These are phyloP conservation scores for Drosophila sulfurigaster DNA, from an alignment of 1,140 invertebrate genomes.

Conservation along the genomic window DNA sequence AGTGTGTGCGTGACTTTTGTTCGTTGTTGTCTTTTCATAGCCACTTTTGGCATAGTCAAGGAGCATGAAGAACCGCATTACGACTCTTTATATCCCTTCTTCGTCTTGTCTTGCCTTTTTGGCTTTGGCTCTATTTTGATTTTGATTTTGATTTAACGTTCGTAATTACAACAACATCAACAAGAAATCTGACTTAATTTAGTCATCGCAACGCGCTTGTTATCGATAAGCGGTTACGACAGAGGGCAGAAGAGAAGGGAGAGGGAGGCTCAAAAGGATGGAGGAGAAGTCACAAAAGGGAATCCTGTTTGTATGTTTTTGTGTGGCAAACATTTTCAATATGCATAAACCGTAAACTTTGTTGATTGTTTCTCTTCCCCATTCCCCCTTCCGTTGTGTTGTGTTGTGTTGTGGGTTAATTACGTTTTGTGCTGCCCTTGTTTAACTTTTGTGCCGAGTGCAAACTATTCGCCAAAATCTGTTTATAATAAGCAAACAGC, in stretches of 20 bases:
- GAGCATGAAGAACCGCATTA: slow-evolving; percentile 37
- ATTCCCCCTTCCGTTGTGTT: neutral
- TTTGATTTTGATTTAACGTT: slow-evolving; percentile 73
- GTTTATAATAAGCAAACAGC: slow-evolving; percentile 29
- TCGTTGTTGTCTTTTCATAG: slow-evolving; percentile 48
- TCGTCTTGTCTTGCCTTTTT: neutral
- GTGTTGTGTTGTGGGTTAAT: slow-evolving; percentile 23
- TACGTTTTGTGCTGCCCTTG: slow-evolving; percentile 8
- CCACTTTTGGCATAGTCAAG: slow-evolving; percentile 37
- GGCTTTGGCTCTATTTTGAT: slow-evolving; percentile 18
- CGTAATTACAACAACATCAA: slow-evolving; percentile 48
- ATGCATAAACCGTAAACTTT: slow-evolving; percentile 44
- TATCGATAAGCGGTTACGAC: slow-evolving; percentile 52
- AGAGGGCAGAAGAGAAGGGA: neutral
- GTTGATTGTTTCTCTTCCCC: slow-evolving; percentile 20
- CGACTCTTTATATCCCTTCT: slow-evolving; percentile 18
- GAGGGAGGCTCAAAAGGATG: neutral
- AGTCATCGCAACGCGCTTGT: slow-evolving; percentile 73
- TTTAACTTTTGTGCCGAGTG: slow-evolving; percentile 20
- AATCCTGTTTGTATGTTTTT: neutral
- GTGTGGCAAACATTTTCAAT: slow-evolving; percentile 28
- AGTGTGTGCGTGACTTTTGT: slow-evolving; percentile 58
- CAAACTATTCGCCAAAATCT: slow-evolving; percentile 20
- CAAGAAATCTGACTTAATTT: slow-evolving; percentile 66
- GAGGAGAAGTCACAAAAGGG: neutral